Evolutionary conservation across 2,113 vertebrate species (phyloP).

Genomic region (Coreoperca whiteheadi): DNA sequence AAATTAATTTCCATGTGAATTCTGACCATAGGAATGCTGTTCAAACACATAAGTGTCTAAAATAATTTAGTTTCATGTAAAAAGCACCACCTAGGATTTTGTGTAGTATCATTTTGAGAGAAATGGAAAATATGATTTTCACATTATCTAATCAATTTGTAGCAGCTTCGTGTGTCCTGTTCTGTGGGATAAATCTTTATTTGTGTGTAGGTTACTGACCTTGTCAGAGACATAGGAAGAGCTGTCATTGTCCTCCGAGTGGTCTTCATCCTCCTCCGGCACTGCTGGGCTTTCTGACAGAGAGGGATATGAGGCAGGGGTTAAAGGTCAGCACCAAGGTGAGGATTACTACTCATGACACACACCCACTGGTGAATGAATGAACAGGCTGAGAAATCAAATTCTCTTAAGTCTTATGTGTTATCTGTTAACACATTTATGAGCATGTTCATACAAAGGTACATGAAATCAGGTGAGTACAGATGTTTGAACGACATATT

Average conservation of each 20-base stretch:
- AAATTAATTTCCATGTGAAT: neutral
- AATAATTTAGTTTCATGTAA: neutral
- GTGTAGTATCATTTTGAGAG: neutral
- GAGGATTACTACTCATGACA: neutral
- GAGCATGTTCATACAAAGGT: neutral
- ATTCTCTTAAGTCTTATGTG: neutral
- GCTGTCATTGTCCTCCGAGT: constrained; percentile 76
- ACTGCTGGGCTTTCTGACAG: constrained; percentile 76
- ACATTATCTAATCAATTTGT: neutral
- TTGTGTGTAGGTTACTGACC: constrained; percentile 64
- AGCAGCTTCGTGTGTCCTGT: neutral
- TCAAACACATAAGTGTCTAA: neutral
- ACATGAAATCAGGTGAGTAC: neutral
- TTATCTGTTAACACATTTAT: neutral
- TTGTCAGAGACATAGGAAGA: constrained; percentile 71
- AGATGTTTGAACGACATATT: neutral
- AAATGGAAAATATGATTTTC: neutral
- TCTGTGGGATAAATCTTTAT: neutral
- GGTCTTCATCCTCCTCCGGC: constrained; percentile 82
- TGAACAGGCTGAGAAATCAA: neutral
- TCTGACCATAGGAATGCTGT: neutral
- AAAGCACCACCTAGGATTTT: neutral
- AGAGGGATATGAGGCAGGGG: constrained; percentile 6
- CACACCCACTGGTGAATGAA: neutral
- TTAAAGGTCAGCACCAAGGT: constrained; percentile 16